A percentile compares a stretch with the other conserved stretches of the same genome.
These are phyloP conservation scores for Rhynchonycteris naso DNA, from an alignment of 2,797 vertebrate genomes.

Conservation along the genomic window DNA sequence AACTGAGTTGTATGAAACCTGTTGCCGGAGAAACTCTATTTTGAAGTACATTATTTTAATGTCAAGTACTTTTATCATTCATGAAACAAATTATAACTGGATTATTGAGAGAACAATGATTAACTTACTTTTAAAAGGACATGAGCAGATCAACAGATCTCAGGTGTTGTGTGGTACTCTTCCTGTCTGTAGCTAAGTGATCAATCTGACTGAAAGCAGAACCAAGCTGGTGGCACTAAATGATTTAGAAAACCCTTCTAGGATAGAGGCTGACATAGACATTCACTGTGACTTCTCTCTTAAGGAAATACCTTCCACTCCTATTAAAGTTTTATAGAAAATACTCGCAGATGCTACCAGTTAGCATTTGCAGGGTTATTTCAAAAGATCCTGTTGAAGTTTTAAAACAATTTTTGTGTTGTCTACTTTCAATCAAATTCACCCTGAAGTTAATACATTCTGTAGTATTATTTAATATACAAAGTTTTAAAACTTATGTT, in stretches of 20 bases:
- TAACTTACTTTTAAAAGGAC: background rate
- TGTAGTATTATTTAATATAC: background rate
- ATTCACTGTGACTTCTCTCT: background rate
- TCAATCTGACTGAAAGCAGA: background rate
- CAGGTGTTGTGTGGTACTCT: background rate
- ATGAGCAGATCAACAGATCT: background rate
- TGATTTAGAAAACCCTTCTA: conserved; percentile 21
- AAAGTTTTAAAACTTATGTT: background rate
- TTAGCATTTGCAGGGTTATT: background rate
- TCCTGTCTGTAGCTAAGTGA: background rate
- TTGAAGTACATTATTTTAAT: background rate
- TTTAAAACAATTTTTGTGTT: background rate
- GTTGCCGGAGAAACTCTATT: background rate
- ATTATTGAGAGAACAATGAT: background rate
- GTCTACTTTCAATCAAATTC: background rate
- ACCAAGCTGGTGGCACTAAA: background rate
- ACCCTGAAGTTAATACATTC: background rate
- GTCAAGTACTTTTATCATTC: background rate
- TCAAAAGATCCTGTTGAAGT: background rate
- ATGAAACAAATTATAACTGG: background rate
- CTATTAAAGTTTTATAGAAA: background rate
- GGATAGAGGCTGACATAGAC: background rate
- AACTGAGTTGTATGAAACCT: background rate
- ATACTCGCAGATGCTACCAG: background rate
- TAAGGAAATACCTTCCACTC: background rate